Base-by-base conservation (phyloP, 2,113 vertebrate species). In the Silurus asotus region DNA sequence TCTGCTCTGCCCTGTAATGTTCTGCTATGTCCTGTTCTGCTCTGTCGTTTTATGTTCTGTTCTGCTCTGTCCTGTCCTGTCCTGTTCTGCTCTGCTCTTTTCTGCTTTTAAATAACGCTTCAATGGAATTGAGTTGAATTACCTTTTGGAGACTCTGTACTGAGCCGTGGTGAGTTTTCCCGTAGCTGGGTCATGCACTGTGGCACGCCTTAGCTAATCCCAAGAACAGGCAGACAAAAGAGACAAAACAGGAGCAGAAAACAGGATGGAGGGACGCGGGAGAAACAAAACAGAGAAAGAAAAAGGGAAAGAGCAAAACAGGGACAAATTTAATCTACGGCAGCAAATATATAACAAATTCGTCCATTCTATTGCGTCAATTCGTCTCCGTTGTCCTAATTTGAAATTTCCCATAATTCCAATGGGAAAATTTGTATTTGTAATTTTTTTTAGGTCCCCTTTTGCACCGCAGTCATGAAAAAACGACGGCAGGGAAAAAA, bases 141-240 rank as follows among this genome's bases (percentile, higher is more conserved):
- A 99, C 98, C 98, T 99, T 96, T 99, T 99, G 95, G 97, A 99
- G 95, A 99, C 96, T 98, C 97, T 97, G 97, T 99, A 98, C 88
- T 96, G 95, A 95, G 97, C 97, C 92, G 97, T 98, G 93, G 95
- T 97, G 96, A 98, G 96, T 96, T 98, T 95, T 94, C 97, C 97
- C 93, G 97, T 98, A 96, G 95, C 93, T 90, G 97, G 96, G 96
- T 99, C 97, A 97, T 98, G 97, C 95, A 98, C 97, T 94, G 97
- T 98, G 96, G 97, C 97, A 92, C 97, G 96, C 94, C 94, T 98
- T 96, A 99, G 96, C 98, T 99, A 99, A 86, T 91, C 93, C 91
- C 89, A 89, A 87, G 82, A 81, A 77, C 37, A 88, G 45, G 82
- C 11, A 88, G 65, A 82, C 37, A 85, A 74, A 37, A 78, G 67